A percentile compares a stretch with the other conserved stretches of the same genome.
These are phyloP conservation scores for Drosophila nr. perissopoda DNA, from an alignment of 2,888 invertebrate genomes.

Conservation along the genomic window DNA sequence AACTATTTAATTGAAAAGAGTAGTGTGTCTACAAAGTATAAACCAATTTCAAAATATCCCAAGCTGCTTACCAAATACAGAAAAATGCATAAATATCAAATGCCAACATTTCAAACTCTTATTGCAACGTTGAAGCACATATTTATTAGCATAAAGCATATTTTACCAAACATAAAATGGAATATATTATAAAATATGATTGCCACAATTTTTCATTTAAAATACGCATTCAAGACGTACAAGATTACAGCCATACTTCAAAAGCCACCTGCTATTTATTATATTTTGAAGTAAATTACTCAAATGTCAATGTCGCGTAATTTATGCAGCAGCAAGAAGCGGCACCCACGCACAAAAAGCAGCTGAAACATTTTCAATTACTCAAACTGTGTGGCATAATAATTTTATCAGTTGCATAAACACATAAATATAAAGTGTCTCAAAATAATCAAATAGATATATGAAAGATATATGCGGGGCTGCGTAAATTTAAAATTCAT, in stretches of 20 bases:
- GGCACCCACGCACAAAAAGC: conserved; percentile 15
- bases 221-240: conserved; percentile 20
- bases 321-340: conserved; percentile 38
- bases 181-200: conserved; percentile 11
- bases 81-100: background rate
- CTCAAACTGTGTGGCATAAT: conserved; percentile 41
- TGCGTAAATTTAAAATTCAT: background rate
- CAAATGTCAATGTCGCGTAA: conserved; percentile 42
- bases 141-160: background rate
- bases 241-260: background rate
- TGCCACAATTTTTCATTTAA: conserved; percentile 12
- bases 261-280: conserved; percentile 43
- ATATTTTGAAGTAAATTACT: conserved; percentile 44
- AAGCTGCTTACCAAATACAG: background rate
- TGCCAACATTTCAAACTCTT: background rate
- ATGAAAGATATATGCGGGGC: too few relatives aligned
- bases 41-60: background rate
- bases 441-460: background rate
- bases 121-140: background rate
- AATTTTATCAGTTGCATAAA: conserved; percentile 12
- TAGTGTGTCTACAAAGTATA: background rate
- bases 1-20: background rate
- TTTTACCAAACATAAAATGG: background rate
- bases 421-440: background rate
- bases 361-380: conserved; percentile 49